These are phyloP conservation scores for Lycocorax pyrrhopterus DNA, from an alignment of 2,113 vertebrate species.

Conservation along the genomic window DNA sequence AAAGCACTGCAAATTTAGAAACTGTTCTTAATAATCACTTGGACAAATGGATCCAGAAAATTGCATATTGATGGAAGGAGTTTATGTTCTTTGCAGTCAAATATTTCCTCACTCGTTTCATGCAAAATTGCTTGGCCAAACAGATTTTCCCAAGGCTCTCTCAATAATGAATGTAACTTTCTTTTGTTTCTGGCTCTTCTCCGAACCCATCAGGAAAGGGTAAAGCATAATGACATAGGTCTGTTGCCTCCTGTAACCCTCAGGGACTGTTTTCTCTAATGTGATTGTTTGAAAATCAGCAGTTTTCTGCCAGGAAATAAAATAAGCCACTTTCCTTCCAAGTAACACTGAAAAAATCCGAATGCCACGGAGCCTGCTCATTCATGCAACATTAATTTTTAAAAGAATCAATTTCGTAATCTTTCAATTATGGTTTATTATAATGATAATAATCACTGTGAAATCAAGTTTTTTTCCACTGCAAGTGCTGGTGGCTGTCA, in stretches of 20 bases:
- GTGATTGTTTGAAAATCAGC: conserved; percentile 45
- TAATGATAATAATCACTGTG: conserved; percentile 49
- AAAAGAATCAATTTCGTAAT: conserved; percentile 66
- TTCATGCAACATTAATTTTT: conserved; percentile 62
- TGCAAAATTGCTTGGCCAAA: conserved; percentile 54
- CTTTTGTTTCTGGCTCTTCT: conserved; percentile 49
- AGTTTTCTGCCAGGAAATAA: conserved; percentile 48
- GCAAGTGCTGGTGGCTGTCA: not conserved
- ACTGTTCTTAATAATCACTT: conserved; percentile 52
- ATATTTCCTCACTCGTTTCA: conserved; percentile 42
- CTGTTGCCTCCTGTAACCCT: conserved; percentile 41
- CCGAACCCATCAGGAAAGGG: conserved; percentile 48
- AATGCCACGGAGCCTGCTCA: conserved; percentile 11
- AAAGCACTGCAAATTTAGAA: conserved; percentile 28
- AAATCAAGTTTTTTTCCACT: not conserved
- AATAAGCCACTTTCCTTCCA: conserved; percentile 26
- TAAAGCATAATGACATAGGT: conserved; percentile 43
- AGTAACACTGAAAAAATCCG: conserved; percentile 18
- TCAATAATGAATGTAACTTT: conserved; percentile 53
- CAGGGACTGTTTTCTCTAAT: conserved; percentile 45
- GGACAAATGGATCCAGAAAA: conserved; percentile 58
- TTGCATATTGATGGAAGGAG: conserved; percentile 52
- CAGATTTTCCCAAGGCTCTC: conserved; percentile 40
- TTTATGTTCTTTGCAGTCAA: conserved; percentile 59
- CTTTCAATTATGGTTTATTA: conserved; percentile 58